Base-by-base conservation (phyloP, 2,888 invertebrate genomes). In the Noctua janthina region DNA sequence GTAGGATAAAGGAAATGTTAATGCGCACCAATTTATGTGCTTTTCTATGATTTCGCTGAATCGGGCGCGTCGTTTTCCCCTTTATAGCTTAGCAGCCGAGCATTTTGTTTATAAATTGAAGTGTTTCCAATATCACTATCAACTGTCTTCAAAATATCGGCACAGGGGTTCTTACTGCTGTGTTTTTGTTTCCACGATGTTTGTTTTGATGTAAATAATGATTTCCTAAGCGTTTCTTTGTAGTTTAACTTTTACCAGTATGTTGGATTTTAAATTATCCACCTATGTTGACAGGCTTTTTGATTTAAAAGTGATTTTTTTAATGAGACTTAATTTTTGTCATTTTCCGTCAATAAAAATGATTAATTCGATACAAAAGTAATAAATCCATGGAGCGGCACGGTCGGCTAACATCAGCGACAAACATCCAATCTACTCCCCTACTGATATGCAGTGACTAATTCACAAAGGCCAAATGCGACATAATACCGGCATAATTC, bases 401-500 rank as follows among this genome's bases (percentile, higher is more conserved):
- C 91, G 92, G 93, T 91, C 90, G 92, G 92, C 93, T 94, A 94
- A 94, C 94, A 94, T 93, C 92, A 89, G 91, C 91, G 93, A 93
- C 94, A 93, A 94, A 94, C 93, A 94, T 89, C 93, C 94, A 93
- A 95, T 94, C 92, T 93, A 89, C 81, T 94, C 96, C 96, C 96
- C 95, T 90, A 90, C 91, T 92, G 94, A 93, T 93, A 93, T 92
- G 89, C 90, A 90, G 83, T 93, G 94, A 96, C 96, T 95, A 96
- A 96, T 96, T 96, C 94, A 96, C 96, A 96, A 96, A 96, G 96
- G 96, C 96, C 97, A 96, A 96, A 96, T 97, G 97, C 96, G 97
- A 96, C 96, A 96, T 97, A 97, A 97, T 97, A 96, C 96, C 96
- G 90, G 95, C 96, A 97, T 96, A 97, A 97, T 97, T 96, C 96